Conservation (phyloP, 2,888 invertebrate species). For the Lepidochitona cinerea region DNA sequence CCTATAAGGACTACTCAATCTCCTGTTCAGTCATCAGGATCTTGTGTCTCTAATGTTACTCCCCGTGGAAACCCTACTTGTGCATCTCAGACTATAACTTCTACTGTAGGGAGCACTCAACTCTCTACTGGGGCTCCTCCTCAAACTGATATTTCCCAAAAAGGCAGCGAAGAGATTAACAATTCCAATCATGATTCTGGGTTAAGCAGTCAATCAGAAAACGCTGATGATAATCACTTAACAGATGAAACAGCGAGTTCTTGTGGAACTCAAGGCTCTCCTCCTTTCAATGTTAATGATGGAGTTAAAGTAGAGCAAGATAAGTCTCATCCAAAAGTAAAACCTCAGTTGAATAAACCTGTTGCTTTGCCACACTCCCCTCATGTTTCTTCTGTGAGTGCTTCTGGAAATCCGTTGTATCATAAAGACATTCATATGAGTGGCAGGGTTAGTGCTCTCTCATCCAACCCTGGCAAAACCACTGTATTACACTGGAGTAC, state of each 20-base stretch:
- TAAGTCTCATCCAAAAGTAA: not conserved
- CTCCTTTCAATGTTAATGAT: not conserved
- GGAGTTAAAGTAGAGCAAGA: not conserved
- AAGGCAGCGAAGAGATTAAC: slow-evolving; percentile 1
- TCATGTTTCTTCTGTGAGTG: not conserved
- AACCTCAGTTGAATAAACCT: not conserved
- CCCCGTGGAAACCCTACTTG: not conserved
- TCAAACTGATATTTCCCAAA: not conserved
- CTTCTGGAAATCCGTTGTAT: not conserved
- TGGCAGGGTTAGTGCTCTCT: not conserved
- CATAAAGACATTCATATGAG: not conserved
- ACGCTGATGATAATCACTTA: slow-evolving; percentile 61
- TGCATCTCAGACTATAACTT: not conserved
- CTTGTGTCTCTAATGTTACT: not conserved
- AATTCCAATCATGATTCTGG: slow-evolving; percentile 59
- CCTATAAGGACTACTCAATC: too few species aligned
- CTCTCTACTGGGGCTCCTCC: not conserved
- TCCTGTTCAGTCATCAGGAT: not conserved
- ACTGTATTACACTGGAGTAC: slow-evolving; percentile 1
- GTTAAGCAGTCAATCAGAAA: slow-evolving; percentile 60
- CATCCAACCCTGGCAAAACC: not conserved
- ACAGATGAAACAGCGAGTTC: slow-evolving; percentile 57
- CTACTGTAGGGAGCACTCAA: not conserved
- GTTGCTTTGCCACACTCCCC: not conserved
- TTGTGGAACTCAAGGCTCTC: slow-evolving; percentile 1